Evolutionary conservation across 2,797 vertebrate genomes (phyloP), one percentile per base, ranked within the genome.

Genomic region (Sebastiscus tertius): DNA sequence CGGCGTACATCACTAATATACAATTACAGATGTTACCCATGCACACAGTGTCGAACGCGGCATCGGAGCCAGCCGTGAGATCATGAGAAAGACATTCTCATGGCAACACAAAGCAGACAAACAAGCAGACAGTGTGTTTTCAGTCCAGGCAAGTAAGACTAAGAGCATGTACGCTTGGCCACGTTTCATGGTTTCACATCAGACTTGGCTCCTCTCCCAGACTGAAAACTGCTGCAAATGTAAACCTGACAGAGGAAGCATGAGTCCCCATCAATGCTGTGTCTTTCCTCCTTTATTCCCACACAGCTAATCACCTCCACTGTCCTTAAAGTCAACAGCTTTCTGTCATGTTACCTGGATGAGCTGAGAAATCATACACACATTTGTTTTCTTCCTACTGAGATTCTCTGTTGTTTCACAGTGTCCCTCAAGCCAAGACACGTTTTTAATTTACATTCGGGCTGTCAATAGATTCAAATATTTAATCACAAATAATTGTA

Each of bases 41-140:
- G 8, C 18, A 36, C 56, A 34, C 77, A 46, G 60, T 33, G 66
- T 83, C 33, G 77, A 83, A 87, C 1, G 29, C 75, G 72, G 64
- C 55, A 70, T 71, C 61, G 55, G 67, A 81, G 79, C 74, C 84
- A 87, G 68, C 31, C 8, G 73, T 89, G 86, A 91, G 61, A 69
- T 90, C 88, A 93, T 56, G 71, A 83, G 81, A 82, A 84, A 86
- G 73, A 84, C 72, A 87, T 89, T 71, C 72, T 82, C 77, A 79
- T 84, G 80, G 83, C 81, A 91, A 85, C 62, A 12, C 49, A 89
- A 87, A 84, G 68, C 76, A 83, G 33, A 85, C 80, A 88, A 81
- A 84, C 81, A 80, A 67, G 8, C 77, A 79, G 42, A 20, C 54
- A 24, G 69, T 29, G 33, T 34, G 29, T 65, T 62, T 75, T 69